Evolutionary conservation across 2,888 invertebrate species (phyloP).

Genomic region (Drosophila mulleri): DNA sequence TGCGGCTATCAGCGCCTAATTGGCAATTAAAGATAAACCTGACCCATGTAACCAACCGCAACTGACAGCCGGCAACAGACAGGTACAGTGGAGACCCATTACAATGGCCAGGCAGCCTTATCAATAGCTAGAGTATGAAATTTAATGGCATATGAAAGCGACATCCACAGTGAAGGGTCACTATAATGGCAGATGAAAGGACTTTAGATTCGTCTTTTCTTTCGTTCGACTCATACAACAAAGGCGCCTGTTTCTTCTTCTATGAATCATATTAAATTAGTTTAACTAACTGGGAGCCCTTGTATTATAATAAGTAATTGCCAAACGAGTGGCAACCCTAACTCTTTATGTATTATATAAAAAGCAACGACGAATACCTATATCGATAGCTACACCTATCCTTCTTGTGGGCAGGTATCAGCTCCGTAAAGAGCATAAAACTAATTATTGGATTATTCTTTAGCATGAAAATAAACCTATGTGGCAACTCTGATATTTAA

Average conservation of each 20-base stretch:
- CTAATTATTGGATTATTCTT: too few species aligned
- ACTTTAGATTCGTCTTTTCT: not conserved
- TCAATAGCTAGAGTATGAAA: not conserved
- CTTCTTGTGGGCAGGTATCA: too few species aligned
- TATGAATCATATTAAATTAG: not conserved
- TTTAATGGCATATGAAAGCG: not conserved
- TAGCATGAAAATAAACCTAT: too few species aligned
- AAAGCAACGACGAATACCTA: too few species aligned
- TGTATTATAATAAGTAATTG: too few species aligned
- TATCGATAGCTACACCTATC: too few species aligned
- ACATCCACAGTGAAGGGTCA: not conserved
- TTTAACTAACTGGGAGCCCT: not conserved
- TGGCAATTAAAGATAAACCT: slow-evolving; percentile 75
- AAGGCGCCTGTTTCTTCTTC: not conserved
- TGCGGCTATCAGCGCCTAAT: slow-evolving; percentile 75
- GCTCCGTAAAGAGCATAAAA: too few species aligned
- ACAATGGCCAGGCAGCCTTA: not conserved
- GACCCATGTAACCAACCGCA: slow-evolving; percentile 38
- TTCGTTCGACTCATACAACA: not conserved
- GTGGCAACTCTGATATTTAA: too few species aligned
- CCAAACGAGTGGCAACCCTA: too few species aligned
- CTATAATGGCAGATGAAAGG: not conserved
- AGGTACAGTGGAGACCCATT: not conserved
- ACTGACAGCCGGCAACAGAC: slow-evolving; percentile 19
- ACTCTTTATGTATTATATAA: too few species aligned